phyloP scores from a whole-genome alignment of 1,140 invertebrate genomes.

The Diabrotica undecimpunctata region DNA sequence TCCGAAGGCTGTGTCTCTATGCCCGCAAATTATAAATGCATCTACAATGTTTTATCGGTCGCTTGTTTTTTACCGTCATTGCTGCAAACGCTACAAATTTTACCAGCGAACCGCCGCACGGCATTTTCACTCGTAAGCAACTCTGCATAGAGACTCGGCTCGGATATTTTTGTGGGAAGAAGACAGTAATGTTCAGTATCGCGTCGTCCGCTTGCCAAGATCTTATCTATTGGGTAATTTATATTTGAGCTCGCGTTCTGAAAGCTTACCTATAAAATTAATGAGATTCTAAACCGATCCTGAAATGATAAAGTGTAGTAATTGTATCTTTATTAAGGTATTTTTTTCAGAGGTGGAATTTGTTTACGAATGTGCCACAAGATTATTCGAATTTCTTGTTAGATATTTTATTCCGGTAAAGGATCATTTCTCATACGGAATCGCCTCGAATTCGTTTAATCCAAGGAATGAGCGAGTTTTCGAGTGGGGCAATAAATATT shows the following conservation, averaged over 20 bases:
- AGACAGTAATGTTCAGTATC: not conserved
- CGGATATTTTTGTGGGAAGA: not conserved
- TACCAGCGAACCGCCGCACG: not conserved
- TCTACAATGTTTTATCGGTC: not conserved
- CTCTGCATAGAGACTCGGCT: not conserved
- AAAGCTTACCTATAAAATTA: conserved; percentile 37
- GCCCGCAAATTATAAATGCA: not conserved
- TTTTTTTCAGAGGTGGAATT: conserved; percentile 29
- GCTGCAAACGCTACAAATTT: not conserved
- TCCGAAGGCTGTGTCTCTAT: too few species aligned
- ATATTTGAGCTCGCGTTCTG: conserved; percentile 35
- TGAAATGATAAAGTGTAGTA: conserved; percentile 41
- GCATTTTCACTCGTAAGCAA: not conserved
- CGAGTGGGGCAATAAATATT: conserved; percentile 6
- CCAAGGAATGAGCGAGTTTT: conserved; percentile 3
- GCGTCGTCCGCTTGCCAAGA: conserved; percentile 20
- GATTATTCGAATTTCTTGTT: conserved; percentile 21
- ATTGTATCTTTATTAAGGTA: conserved; percentile 39
- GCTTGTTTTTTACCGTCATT: not conserved
- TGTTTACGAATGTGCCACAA: conserved; percentile 17
- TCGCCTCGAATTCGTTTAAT: conserved; percentile 1
- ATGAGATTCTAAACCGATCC: conserved; percentile 35
- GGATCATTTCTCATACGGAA: conserved; percentile 16
- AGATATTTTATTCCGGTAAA: conserved; percentile 17
- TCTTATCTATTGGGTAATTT: conserved; percentile 37